Percentiles rank a stretch among this genome's conserved stretches.
Conservation (phyloP, 2,113 vertebrate genomes). For the Mandrillus leucophaeus region DNA sequence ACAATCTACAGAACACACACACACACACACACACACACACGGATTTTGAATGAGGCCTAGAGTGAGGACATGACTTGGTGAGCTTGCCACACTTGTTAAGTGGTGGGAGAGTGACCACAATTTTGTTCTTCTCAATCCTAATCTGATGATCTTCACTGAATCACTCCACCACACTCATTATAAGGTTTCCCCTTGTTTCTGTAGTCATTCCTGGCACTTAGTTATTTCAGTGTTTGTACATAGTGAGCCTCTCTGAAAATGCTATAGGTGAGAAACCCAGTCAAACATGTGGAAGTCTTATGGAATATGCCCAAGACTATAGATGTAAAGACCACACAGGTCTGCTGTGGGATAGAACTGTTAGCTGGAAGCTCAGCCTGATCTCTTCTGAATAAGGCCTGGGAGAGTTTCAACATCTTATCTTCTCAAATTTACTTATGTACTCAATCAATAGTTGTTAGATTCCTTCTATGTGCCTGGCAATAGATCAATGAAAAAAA, state of each 20-base stretch:
- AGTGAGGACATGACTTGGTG: background rate
- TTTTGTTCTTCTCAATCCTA: conserved; percentile 9
- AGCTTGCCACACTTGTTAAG: background rate
- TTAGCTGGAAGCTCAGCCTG: background rate
- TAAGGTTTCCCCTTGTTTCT: background rate
- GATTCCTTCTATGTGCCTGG: background rate
- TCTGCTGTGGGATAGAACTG: background rate
- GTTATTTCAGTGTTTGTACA: background rate
- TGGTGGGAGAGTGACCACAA: background rate
- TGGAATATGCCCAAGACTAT: background rate
- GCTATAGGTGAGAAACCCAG: background rate
- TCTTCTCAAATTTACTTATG: background rate
- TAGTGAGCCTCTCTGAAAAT: background rate
- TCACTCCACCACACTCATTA: background rate
- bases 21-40: accelerated
- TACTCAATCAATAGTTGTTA: background rate
- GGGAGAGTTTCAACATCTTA: background rate
- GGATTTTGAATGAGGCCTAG: background rate
- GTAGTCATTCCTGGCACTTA: background rate
- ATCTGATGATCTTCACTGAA: background rate
- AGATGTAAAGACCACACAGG: background rate
- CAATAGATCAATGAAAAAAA: background rate
- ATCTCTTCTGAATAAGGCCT: background rate
- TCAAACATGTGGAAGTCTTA: background rate
- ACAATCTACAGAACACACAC: background rate